Conservation (phyloP, 2,797 vertebrate species). For the Anguilla anguilla region DNA sequence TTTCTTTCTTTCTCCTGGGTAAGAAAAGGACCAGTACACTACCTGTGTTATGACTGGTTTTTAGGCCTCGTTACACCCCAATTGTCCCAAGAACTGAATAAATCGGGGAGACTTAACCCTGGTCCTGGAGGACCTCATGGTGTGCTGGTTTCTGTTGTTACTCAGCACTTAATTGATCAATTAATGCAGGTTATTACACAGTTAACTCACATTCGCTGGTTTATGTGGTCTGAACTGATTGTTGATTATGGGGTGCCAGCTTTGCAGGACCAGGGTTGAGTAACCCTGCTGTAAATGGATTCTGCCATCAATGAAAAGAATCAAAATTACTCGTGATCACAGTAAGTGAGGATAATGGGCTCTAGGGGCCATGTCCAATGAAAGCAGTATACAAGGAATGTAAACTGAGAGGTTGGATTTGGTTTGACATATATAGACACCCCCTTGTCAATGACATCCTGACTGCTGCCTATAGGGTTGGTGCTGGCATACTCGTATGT, state of each 20-base stretch:
- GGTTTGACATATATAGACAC: not conserved
- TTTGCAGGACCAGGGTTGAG: not conserved
- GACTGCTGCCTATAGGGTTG: not conserved
- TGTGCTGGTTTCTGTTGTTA: not conserved
- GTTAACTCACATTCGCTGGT: not conserved
- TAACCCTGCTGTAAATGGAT: not conserved
- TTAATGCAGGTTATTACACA: not conserved
- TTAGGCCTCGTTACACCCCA: not conserved
- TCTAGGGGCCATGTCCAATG: not conserved
- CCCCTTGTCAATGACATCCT: not conserved
- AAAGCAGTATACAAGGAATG: not conserved
- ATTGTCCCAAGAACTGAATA: not conserved
- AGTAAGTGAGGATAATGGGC: not conserved
- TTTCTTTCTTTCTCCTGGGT: not conserved
- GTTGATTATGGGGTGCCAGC: too few relatives aligned
- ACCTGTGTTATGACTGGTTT: not conserved
- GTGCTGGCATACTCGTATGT: slow-evolving; percentile 5
- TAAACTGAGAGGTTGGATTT: not conserved
- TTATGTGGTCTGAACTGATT: too few relatives aligned
- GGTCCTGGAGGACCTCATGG: not conserved
- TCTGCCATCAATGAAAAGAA: not conserved
- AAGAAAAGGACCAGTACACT: not conserved
- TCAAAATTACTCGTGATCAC: not conserved
- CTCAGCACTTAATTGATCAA: not conserved
- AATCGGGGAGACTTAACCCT: not conserved